These are phyloP conservation scores for Agapetus fuscipes DNA, from an alignment of 2,888 invertebrate genomes.

Conservation along the genomic window DNA sequence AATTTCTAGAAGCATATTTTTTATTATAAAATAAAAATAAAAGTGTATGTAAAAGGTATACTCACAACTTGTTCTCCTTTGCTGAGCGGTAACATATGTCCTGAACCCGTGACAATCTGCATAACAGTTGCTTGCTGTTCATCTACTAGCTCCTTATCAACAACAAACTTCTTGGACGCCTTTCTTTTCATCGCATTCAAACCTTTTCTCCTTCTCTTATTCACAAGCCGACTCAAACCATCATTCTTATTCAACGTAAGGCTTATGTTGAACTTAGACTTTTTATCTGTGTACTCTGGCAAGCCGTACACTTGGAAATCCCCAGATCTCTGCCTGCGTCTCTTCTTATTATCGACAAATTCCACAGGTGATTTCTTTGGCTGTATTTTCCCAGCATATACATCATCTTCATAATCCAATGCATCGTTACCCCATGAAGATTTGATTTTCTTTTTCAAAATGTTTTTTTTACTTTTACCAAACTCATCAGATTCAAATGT, in stretches of 20 bases:
- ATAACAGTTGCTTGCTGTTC: conserved; percentile 22
- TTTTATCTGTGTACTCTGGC: background rate
- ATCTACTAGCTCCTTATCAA: background rate
- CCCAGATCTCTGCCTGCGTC: conserved; percentile 3
- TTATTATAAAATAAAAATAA: background rate
- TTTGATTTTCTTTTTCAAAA: background rate
- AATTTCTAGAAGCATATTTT: conserved; percentile 1
- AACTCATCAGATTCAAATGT: background rate
- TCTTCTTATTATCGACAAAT: conserved; percentile 3
- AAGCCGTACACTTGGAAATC: conserved; percentile 1
- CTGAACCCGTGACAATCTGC: conserved; percentile 44
- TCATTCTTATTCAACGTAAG: conserved; percentile 13
- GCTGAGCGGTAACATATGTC: conserved; percentile 44
- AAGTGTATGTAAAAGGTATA: conserved; percentile 8
- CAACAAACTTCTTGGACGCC: background rate
- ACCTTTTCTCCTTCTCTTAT: conserved; percentile 11
- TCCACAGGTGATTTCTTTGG: background rate
- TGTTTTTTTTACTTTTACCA: background rate
- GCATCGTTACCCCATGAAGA: background rate
- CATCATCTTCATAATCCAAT: background rate
- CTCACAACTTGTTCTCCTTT: conserved; percentile 52
- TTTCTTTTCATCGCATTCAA: conserved; percentile 6
- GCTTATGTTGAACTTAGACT: conserved; percentile 18
- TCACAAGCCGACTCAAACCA: conserved; percentile 8
- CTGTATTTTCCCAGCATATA: background rate